Evolutionary conservation across 2,888 invertebrate species (phyloP), one percentile per base, ranked within the genome.

Genomic region (Drosophila neonasuta): DNA sequence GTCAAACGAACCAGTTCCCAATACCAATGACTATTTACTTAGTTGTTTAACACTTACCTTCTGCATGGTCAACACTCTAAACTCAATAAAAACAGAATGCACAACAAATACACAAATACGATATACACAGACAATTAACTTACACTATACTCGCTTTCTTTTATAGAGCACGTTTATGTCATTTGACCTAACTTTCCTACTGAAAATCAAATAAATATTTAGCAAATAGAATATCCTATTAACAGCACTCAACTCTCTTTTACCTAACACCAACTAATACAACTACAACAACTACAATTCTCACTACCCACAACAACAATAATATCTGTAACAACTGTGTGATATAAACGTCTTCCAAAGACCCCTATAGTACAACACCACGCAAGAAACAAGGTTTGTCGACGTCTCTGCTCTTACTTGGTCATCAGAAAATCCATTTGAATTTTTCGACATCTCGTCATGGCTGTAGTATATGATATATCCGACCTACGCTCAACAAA

Each of bases 361-460:
- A 89, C 87, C 88, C 88, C 75, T 89, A 89, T 88, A 89, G 88
- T 88, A 89, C 89, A 77, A 89, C 89, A 88, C 89, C 88, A 71
- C 88, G 88, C 74, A 89, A 88, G 77, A 88, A 88, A 80, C 77
- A 82, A 89, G 88, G 88, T 89, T 89, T 89, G 88, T 89, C 79
- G 60, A 69, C 39, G 79, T 67, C 54, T 61, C 52, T 62, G 50
- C 59, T 49, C 34, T 73, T 73, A 56, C 68, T 48, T 48, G 68
- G 49, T 64, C 42, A 42, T 68, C 68, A 68, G 64, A 54, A 60
- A 54, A 29, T 46, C 30, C 73, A 74, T 77, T 41, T 44, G 41
- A 65, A 56, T 55, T 45, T 36, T 50, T 60, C 11, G 48, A 52
- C 56, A 57, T 71, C 56, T 60, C n/a, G 48, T 57, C 56, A 57